Base-by-base conservation (phyloP, 2,888 invertebrate species). In the Cristatella mucedo region DNA sequence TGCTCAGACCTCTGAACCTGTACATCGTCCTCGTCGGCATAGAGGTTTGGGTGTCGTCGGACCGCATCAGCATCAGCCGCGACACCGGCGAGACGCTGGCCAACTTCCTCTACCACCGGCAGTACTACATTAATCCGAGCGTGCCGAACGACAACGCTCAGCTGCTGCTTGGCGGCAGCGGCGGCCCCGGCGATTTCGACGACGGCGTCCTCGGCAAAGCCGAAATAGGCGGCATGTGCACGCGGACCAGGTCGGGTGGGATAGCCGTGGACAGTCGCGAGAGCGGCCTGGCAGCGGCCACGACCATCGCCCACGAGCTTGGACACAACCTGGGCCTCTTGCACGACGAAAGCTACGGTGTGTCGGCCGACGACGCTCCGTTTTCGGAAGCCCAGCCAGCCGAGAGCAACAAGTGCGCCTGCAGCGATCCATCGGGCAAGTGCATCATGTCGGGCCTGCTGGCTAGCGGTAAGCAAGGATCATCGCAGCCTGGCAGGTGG, bases 241-340 rank as follows among this genome's bases (percentile, higher is more conserved):
- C n/a, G n/a, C n/a, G n/a, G n/a, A n/a, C n/a, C n/a, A n/a, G n/a
- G n/a, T n/a, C n/a, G n/a, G n/a, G n/a, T n/a, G n/a, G n/a, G n/a
- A n/a, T n/a, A n/a, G n/a, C n/a, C n/a, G 26, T 36, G 4, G 22
- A 29, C 13, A 9, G 13, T 5, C 18, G 26, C 26, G 5, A 5
- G 6, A 29, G 36, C 5, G 36, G 36, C 6, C 24, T 19, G 5
- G 36, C 22, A 3, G 87, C 93, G 1, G 95, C 93, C 1, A 85
- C 89, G 0, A 95, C 95, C 0, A 80, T 97, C 41, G 93, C 95
- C 0, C 97, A 97, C 66, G 95, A 97, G 69, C 81, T 97, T 78
- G 95, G 95, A 0, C 97, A 97, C 65, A 97, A 95, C 69, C 91
- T 97, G 63, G 91, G 86, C 40, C 89, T 97, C 89, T 89, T 91